Base-by-base conservation (phyloP, 1,140 invertebrate genomes). In the Drosophila aff. region DNA sequence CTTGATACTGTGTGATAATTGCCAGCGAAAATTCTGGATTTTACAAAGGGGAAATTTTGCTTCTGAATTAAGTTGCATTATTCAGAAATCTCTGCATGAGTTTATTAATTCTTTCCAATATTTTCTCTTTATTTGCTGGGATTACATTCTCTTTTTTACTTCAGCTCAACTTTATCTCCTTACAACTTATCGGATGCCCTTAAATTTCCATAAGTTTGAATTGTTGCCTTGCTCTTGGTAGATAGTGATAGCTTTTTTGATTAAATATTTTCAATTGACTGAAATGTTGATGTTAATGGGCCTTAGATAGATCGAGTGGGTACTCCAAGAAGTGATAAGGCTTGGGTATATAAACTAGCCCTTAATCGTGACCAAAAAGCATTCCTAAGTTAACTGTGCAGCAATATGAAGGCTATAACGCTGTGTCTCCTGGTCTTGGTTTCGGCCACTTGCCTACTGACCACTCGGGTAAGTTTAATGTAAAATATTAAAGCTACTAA, bases 371-470 rank as follows among this genome's bases (percentile, higher is more conserved):
- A 15, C 1, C 0, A 26, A 18, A 52, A 31, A 62, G 47, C 55
- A 85, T 60, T 81, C 63, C 33, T 55, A 16, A 55, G 33, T 52
- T 4, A 16, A 58, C 36, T 63, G 50, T 23, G 10, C 11, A 55
- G 5, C 31, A 81, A 73, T 55, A 90, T 81, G 81, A 85, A 72
- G 80, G 52, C 53, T 15, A 62, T 78, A 26, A 90, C 77, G 2
- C 58, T 89, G 38, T 78, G 64, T 18, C 62, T 87, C 4, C 23
- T 83, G 52, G 64, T 90, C 18, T 16, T 84, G 64, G 67, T 71
- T 15, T 81, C 77, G 11, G 78, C 65, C 76, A 76, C 69, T 43
- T 87, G 66, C 47, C 62, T 85, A 21, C 46, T 86, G 18, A 66
- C 61, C 28, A 50, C 62, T 38, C 49, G 58, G 36, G 82, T 82